phyloP scores from a whole-genome alignment of 2,797 vertebrate species.

The Smutsia temminckii region DNA sequence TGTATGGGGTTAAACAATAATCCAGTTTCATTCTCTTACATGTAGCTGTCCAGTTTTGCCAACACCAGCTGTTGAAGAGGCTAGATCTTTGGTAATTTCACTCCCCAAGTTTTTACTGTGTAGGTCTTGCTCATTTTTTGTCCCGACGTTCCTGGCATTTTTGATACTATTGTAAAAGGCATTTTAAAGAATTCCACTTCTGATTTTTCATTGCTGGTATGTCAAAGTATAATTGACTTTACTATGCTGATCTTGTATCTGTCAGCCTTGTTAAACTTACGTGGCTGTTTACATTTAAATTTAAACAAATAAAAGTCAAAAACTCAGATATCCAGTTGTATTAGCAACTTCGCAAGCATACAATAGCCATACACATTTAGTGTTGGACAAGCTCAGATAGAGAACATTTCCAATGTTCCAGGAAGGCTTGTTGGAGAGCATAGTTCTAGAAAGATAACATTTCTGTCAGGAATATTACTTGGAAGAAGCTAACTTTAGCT shows the following conservation, averaged over 20 bases:
- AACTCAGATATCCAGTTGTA: no score
- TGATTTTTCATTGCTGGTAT: not conserved
- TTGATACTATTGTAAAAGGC: not conserved
- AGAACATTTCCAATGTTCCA: not conserved
- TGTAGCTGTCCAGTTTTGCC: no score
- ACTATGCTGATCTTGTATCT: not conserved
- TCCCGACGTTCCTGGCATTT: not conserved
- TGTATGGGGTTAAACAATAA: no score
- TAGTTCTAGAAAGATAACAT: not conserved
- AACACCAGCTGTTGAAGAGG: no score
- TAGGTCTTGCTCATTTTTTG: not conserved
- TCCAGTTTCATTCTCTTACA: no score
- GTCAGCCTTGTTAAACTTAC: not conserved
- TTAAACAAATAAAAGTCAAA: not conserved
- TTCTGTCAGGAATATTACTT: not conserved
- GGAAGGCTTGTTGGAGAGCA: not conserved
- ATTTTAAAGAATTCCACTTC: not conserved
- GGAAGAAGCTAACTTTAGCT: not conserved
- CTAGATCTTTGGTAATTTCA: not conserved
- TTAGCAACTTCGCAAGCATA: not conserved
- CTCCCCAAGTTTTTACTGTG: not conserved
- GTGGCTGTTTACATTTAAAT: not conserved
- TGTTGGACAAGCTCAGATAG: not conserved
- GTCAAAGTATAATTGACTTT: not conserved
- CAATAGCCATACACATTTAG: not conserved